Conservation (phyloP, 2,888 invertebrate genomes). For the Aporophyla nigra region DNA sequence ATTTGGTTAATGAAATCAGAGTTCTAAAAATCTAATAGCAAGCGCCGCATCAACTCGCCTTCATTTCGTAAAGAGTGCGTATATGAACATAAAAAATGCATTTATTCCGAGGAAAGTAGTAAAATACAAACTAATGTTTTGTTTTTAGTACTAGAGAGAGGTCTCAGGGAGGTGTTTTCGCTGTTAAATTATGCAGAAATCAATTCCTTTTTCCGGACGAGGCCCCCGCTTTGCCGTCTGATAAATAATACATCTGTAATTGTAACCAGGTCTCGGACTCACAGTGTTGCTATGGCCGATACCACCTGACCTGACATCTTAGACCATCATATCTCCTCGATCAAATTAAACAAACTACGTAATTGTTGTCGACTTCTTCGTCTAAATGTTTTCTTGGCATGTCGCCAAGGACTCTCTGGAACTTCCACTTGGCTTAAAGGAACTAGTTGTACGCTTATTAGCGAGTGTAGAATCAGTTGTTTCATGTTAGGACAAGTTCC, state of each 20-base stretch:
- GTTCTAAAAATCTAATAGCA: slow-evolving; percentile 31
- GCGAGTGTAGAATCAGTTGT: slow-evolving; percentile 51
- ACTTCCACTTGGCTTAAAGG: slow-evolving; percentile 52
- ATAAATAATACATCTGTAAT: slow-evolving; percentile 90
- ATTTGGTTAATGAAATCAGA: slow-evolving; percentile 73
- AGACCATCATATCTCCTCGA: slow-evolving; percentile 46
- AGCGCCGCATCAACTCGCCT: slow-evolving; percentile 65
- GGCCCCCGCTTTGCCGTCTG: slow-evolving; percentile 79
- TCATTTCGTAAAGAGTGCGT: slow-evolving; percentile 71
- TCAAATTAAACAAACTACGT: slow-evolving; percentile 54
- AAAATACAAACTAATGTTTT: slow-evolving; percentile 89
- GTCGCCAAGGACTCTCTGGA: slow-evolving; percentile 50
- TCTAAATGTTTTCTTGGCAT: slow-evolving; percentile 56
- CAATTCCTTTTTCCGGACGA: slow-evolving; percentile 88
- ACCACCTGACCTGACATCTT: slow-evolving; percentile 16
- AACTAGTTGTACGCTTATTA: slow-evolving; percentile 61
- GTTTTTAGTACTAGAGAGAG: slow-evolving; percentile 86
- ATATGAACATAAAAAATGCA: slow-evolving; percentile 82
- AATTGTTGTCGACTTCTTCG: slow-evolving; percentile 58
- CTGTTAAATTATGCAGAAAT: slow-evolving; percentile 90
- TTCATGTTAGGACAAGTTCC: slow-evolving; percentile 36
- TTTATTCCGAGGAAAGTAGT: slow-evolving; percentile 85
- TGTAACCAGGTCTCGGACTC: slow-evolving; percentile 80
- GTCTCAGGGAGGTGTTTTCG: slow-evolving; percentile 87
- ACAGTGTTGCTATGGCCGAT: slow-evolving; percentile 46